Percentiles rank a stretch among this genome's conserved stretches.
Evolutionary conservation across 2,113 vertebrate genomes (phyloP).

Genomic region (Anolis sagrei): DNA sequence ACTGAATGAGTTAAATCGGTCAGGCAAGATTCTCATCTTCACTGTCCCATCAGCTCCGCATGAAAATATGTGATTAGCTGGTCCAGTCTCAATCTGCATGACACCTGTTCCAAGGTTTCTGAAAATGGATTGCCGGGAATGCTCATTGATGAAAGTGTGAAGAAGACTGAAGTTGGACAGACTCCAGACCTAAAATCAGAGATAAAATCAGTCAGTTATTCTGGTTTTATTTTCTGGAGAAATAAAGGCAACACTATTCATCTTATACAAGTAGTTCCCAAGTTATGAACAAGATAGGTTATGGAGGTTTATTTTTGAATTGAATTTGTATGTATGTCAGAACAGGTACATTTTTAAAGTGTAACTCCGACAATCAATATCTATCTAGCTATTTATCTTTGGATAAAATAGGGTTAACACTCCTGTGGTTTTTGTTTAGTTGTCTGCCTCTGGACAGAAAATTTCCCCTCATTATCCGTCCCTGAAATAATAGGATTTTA

Average conservation of each 20-base stretch:
- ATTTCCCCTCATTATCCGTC: too few relatives aligned
- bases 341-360: too few relatives aligned
- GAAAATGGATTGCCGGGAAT: slow-evolving; percentile 96
- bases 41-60: slow-evolving; percentile 98
- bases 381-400: too few relatives aligned
- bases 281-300: too few relatives aligned
- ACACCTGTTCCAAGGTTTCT: slow-evolving; percentile 97
- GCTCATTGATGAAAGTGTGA: slow-evolving; percentile 91
- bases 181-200: slow-evolving; percentile 89
- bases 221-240: background rate
- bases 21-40: slow-evolving; percentile 95
- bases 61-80: slow-evolving; percentile 93
- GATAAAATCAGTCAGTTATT: slow-evolving; percentile 1
- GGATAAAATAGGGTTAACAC: too few relatives aligned
- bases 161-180: slow-evolving; percentile 84
- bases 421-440: too few relatives aligned
- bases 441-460: too few relatives aligned
- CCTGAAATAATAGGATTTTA: too few relatives aligned
- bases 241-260: background rate
- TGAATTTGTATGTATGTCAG: too few relatives aligned
- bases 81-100: slow-evolving; percentile 96
- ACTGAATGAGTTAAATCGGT: slow-evolving; percentile 84
- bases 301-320: too few relatives aligned
- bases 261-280: background rate
- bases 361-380: too few relatives aligned